Evolutionary conservation across 2,888 invertebrate species (phyloP).

Genomic region (Teleiodes luculella): DNA sequence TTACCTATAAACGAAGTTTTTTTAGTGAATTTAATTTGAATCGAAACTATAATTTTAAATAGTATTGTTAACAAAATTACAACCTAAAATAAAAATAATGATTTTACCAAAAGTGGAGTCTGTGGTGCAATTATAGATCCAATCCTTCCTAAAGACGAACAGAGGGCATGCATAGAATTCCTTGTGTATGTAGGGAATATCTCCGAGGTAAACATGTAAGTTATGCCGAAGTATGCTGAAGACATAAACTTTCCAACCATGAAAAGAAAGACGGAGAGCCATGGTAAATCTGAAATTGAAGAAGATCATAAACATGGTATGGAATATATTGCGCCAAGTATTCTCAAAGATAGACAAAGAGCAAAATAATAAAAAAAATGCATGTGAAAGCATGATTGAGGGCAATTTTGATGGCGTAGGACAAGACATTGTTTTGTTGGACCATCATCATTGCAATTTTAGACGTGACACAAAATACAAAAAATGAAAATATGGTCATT

Average conservation of each 20-base stretch:
- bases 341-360: too few relatives aligned
- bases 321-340: background rate
- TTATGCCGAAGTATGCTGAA: constrained; percentile 21
- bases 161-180: constrained; percentile 8
- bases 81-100: background rate
- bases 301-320: background rate
- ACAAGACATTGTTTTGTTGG: too few relatives aligned
- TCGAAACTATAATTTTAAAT: too few relatives aligned
- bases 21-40: too few relatives aligned
- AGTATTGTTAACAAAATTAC: too few relatives aligned
- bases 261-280: background rate
- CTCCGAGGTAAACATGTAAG: constrained; percentile 80
- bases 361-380: too few relatives aligned
- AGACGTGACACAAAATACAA: too few relatives aligned
- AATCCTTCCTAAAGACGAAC: constrained; percentile 4
- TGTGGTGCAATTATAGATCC: constrained; percentile 74
- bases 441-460: too few relatives aligned
- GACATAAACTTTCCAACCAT: constrained; percentile 5
- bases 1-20: too few relatives aligned
- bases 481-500: too few relatives aligned
- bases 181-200: constrained; percentile 9
- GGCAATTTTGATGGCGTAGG: too few relatives aligned
- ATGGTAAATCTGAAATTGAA: background rate
- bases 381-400: too few relatives aligned
- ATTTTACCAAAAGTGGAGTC: constrained; percentile 13